phyloP scores from a whole-genome alignment of 2,113 vertebrate species.

The Myotis brandtii region DNA sequence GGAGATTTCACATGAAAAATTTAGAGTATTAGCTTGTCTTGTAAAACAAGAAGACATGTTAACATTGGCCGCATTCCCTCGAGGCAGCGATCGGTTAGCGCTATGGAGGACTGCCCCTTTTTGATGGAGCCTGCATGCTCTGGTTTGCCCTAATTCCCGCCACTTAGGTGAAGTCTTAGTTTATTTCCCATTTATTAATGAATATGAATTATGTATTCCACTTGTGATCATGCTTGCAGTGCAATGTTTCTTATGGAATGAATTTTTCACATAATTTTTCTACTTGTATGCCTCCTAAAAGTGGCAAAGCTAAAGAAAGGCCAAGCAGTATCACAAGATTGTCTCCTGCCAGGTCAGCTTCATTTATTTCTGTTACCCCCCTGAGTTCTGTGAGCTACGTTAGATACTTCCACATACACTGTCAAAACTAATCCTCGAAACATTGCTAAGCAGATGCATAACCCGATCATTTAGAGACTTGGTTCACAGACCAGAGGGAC shows the following conservation, averaged over 20 bases:
- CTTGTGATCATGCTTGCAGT: neutral
- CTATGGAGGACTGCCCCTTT: neutral
- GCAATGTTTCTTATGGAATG: neutral
- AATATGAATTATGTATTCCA: neutral
- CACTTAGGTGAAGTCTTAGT: neutral
- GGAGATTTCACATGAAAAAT: conserved; percentile 34
- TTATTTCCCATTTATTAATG: neutral
- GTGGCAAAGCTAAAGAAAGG: neutral
- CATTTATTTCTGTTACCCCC: neutral
- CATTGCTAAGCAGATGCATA: neutral
- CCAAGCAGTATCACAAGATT: neutral
- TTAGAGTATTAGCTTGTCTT: conserved; percentile 38
- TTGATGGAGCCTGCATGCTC: neutral
- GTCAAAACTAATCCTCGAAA: neutral
- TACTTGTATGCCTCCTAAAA: neutral
- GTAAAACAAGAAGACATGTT: conserved; percentile 44
- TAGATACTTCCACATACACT: rapidly evolving
- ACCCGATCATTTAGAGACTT: neutral
- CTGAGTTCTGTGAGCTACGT: neutral
- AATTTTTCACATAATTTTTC: neutral
- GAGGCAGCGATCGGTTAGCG: neutral
- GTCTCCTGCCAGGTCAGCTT: neutral
- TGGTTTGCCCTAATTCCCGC: no score
- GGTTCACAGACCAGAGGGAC: neutral
- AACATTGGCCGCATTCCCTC: neutral